Evolutionary conservation across 2,888 invertebrate genomes (phyloP), one percentile per base, ranked within the genome.

Genomic region (Ditula angustiorana): DNA sequence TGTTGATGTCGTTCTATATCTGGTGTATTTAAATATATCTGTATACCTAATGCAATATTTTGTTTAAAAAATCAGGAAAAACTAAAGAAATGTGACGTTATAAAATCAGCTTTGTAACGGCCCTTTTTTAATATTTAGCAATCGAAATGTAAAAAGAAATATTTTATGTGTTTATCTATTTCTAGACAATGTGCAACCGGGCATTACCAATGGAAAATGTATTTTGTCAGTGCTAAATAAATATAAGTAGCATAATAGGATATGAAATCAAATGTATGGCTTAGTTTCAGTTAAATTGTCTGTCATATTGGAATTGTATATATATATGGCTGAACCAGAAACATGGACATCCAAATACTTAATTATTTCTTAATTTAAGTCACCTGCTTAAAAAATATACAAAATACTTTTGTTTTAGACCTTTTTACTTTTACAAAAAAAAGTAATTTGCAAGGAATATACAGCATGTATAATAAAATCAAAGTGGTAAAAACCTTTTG

Each of bases 161-260:
- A 19, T 46, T 23, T 11, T 5, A 23, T 46, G n/a, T 11, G 21
- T 47, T n/a, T 23, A 19, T 41, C 23, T 30, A 19, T 50, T 56
- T 50, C 41, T 66, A 47, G 23, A 61, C 60, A 56, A 50, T 41
- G 56, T 55, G 56, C 56, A 56, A 41, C 56, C 50, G 66, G 30
- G 47, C 33, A 21, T 28, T 52, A 37, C 46, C 49, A 44, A 66
- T 28, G 66, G 60, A 53, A 63, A 66, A 53, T 58, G 62, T 68
- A 62, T 67, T 69, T 66, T 67, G 71, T 72, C 67, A 66, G 72
- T 71, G 69, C 72, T 73, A 72, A 69, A 68, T 77, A 72, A 73
- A 71, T 80, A 73, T 82, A 80, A 81, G 79, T 83, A 81, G 80
- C 69, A 68, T 79, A 78, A 78, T 80, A 80, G 77, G 78, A 71